These are phyloP conservation scores for Cryptocephalus moraei DNA, from an alignment of 2,888 invertebrate species.

Conservation along the genomic window DNA sequence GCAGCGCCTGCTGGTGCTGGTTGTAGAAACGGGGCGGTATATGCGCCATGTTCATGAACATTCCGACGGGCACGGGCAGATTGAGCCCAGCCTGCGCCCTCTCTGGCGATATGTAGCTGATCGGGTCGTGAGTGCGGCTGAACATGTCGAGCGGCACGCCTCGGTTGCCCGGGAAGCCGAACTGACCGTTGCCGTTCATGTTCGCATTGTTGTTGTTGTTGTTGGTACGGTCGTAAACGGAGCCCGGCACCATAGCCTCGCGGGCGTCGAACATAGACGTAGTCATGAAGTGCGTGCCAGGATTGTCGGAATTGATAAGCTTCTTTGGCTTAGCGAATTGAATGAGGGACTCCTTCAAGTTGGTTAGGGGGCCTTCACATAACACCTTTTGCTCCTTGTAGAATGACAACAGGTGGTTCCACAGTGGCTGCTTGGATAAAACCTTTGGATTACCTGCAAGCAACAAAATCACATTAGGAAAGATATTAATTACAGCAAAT, in stretches of 20 bases:
- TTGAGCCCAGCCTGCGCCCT: constrained; percentile 66
- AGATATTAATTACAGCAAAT: too few relatives aligned
- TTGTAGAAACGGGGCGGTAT: constrained; percentile 68
- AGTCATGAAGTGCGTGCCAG: constrained; percentile 95
- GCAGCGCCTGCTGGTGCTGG: constrained; percentile 59
- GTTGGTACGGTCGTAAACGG: constrained; percentile 75
- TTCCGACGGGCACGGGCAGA: constrained; percentile 82
- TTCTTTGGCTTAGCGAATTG: constrained; percentile 97
- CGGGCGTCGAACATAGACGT: constrained; percentile 95
- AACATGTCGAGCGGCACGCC: constrained; percentile 49
- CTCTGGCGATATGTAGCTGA: constrained; percentile 86
- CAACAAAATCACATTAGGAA: neutral
- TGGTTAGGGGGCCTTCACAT: constrained; percentile 95
- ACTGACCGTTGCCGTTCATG: constrained; percentile 26
- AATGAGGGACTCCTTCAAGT: constrained; percentile 91
- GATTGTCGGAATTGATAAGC: constrained; percentile 86
- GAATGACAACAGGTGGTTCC: constrained; percentile 95
- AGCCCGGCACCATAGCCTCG: constrained; percentile 89
- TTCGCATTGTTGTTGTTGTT: constrained; percentile 34
- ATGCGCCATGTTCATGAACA: constrained; percentile 85
- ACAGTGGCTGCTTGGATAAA: constrained; percentile 92
- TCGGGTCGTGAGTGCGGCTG: constrained; percentile 73
- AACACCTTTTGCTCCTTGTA: constrained; percentile 96
- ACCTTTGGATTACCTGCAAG: constrained; percentile 78
- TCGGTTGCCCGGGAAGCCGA: constrained; percentile 12